Evolutionary conservation across 2,888 invertebrate species (phyloP).

Genomic region (Drosophila algonquin): DNA sequence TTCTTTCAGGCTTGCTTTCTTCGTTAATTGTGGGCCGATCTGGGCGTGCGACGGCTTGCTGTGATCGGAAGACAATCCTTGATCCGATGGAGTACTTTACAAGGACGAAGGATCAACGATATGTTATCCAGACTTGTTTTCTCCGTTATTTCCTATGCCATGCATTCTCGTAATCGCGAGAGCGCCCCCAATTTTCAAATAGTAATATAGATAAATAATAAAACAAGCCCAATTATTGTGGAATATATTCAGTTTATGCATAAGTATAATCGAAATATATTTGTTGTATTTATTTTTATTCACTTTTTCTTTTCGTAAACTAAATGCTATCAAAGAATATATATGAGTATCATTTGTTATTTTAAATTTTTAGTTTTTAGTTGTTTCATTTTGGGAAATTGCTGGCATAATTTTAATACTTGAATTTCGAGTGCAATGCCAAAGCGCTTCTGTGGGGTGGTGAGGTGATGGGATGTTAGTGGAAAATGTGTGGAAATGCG

Average conservation of each 20-base stretch:
- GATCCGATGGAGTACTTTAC: no score
- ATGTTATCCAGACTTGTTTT: no score
- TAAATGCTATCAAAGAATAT: conserved; percentile 69
- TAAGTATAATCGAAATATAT: conserved; percentile 29
- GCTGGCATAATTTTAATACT: conserved; percentile 71
- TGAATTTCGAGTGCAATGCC: conserved; percentile 66
- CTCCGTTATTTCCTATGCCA: no score
- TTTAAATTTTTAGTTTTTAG: conserved; percentile 54
- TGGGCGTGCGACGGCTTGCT: no score
- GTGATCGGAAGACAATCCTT: no score
- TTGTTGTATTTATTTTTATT: conserved; percentile 64
- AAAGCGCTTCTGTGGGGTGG: conserved; percentile 29
- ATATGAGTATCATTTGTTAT: conserved; percentile 83
- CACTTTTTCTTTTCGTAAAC: conserved; percentile 41
- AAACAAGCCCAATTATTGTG: background rate
- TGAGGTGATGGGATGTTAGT: conserved; percentile 2
- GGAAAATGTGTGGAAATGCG: conserved; percentile 40
- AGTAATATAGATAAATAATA: background rate
- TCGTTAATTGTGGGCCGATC: no score
- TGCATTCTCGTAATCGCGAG: no score
- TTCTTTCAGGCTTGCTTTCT: no score
- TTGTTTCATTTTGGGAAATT: conserved; percentile 32
- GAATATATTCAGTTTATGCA: background rate
- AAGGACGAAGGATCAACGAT: no score
- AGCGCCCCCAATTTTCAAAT: background rate